Evolutionary conservation across 2,888 invertebrate genomes (phyloP).

Genomic region (Andrena dorsata): DNA sequence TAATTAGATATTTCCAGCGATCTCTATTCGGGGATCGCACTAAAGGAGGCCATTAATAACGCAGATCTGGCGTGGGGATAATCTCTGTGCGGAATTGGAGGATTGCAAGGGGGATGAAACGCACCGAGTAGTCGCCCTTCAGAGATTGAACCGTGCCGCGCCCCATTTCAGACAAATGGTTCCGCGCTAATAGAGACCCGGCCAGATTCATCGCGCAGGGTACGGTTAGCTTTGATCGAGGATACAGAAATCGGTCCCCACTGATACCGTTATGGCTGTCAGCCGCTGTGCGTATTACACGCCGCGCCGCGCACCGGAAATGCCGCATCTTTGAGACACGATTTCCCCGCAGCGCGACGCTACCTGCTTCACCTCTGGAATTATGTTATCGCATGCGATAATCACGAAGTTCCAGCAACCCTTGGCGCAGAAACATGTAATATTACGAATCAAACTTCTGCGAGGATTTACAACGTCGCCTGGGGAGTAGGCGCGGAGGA

Average conservation of each 20-base stretch:
- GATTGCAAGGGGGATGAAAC: slow-evolving; percentile 56
- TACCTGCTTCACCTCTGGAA: not conserved
- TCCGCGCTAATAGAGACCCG: slow-evolving; percentile 6
- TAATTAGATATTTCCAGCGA: slow-evolving; percentile 61
- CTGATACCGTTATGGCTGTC: slow-evolving; percentile 18
- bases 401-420: not conserved
- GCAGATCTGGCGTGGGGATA: slow-evolving; percentile 57
- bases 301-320: slow-evolving; percentile 11
- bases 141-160: slow-evolving; percentile 42
- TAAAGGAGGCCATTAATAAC: slow-evolving; percentile 62
- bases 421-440: not conserved
- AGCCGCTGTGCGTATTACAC: not conserved
- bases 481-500: not conserved
- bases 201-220: slow-evolving; percentile 24
- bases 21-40: slow-evolving; percentile 46
- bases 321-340: slow-evolving; percentile 31
- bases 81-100: slow-evolving; percentile 55
- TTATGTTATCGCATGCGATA: slow-evolving; percentile 19
- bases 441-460: slow-evolving; percentile 15
- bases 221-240: slow-evolving; percentile 33
- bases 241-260: slow-evolving; percentile 15
- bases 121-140: slow-evolving; percentile 48
- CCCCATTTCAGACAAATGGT: slow-evolving; percentile 46
- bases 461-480: not conserved
- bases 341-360: not conserved